These are phyloP conservation scores for Hybos culiciformis DNA, from an alignment of 2,888 invertebrate genomes.

Conservation along the genomic window DNA sequence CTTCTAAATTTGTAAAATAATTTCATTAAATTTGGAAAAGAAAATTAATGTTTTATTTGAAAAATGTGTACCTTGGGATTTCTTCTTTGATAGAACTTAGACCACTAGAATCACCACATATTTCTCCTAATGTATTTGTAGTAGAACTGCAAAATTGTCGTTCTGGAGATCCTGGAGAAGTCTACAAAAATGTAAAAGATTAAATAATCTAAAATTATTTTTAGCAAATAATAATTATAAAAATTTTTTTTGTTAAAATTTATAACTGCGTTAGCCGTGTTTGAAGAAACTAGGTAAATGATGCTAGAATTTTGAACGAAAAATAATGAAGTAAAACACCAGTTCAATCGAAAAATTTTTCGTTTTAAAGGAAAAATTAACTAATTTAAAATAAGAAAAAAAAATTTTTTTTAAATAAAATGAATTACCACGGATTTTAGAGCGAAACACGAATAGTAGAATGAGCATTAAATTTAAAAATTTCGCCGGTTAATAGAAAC, in stretches of 20 bases:
- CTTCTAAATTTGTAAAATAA: constrained; percentile 43
- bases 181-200: neutral
- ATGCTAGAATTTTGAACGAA: too few relatives aligned
- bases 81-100: constrained; percentile 22
- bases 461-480: too few relatives aligned
- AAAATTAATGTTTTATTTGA: neutral
- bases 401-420: neutral
- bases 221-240: too few relatives aligned
- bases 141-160: constrained; percentile 85
- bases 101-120: constrained; percentile 30
- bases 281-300: too few relatives aligned
- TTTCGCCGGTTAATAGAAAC: too few relatives aligned
- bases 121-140: constrained; percentile 50
- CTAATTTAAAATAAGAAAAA: neutral
- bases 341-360: too few relatives aligned
- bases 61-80: constrained; percentile 13
- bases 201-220: neutral
- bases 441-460: neutral
- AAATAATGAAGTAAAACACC: too few relatives aligned
- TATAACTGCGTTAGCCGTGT: too few relatives aligned
- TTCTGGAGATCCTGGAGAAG: constrained; percentile 45
- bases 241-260: too few relatives aligned
- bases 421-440: neutral
- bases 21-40: constrained; percentile 13
- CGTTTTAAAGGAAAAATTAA: neutral